Evolutionary conservation across 30 jellyfish, hydroid and myxozoan genomes (phyloP).

Genomic region (Aurelia aurita): DNA sequence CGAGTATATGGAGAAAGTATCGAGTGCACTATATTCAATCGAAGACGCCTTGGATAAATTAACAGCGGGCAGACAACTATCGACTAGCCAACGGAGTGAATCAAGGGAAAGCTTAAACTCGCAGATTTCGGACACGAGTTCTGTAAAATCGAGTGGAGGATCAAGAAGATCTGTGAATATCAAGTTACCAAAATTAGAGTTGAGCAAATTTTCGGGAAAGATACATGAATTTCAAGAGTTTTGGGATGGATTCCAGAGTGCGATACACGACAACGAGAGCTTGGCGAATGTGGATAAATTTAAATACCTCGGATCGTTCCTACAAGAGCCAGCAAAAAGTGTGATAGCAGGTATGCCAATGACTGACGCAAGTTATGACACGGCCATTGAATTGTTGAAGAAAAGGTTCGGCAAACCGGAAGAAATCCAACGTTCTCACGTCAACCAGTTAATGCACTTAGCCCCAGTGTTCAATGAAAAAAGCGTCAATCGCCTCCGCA

Average conservation of each 20-base stretch:
- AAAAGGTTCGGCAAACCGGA: slow-evolving; percentile 48
- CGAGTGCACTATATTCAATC: too few species aligned
- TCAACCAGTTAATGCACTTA: slow-evolving; percentile 25
- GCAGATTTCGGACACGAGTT: too few species aligned
- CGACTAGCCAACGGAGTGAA: too few species aligned
- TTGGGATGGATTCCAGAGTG: slow-evolving; percentile 59
- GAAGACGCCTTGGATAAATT: too few species aligned
- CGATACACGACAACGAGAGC: slow-evolving; percentile 23
- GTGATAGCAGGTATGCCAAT: slow-evolving; percentile 55
- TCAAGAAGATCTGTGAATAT: too few species aligned
- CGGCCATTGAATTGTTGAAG: slow-evolving; percentile 31
- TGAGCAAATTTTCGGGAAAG: slow-evolving; percentile 1
- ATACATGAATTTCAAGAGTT: slow-evolving; percentile 31
- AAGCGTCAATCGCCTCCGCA: slow-evolving; percentile 23
- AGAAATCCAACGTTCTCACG: slow-evolving; percentile 57
- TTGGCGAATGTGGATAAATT: slow-evolving; percentile 41
- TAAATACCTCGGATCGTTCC: slow-evolving; percentile 10
- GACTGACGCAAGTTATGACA: slow-evolving; percentile 39
- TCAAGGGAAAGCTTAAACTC: too few species aligned
- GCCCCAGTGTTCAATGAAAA: slow-evolving; percentile 52
- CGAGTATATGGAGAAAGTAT: too few species aligned
- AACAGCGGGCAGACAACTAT: too few species aligned
- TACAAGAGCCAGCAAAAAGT: slow-evolving; percentile 58
- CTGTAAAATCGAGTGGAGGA: too few species aligned
- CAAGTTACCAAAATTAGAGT: too few species aligned